These are phyloP conservation scores for Taeniopygia guttata DNA, from an alignment of 2,797 vertebrate genomes.

Conservation along the genomic window DNA sequence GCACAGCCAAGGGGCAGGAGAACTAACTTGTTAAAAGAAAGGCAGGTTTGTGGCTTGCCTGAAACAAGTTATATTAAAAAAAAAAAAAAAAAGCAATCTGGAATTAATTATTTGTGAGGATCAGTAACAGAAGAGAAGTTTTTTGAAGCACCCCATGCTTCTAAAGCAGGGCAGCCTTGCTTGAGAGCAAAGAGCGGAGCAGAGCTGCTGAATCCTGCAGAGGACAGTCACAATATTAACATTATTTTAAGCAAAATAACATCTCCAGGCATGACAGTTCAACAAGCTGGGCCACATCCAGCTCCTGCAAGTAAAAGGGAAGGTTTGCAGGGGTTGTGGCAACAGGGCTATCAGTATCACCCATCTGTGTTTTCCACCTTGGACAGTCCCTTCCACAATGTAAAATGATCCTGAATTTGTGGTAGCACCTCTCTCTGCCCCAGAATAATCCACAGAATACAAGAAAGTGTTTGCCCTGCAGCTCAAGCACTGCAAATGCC, in stretches of 20 bases:
- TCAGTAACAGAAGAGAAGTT: neutral
- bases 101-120: neutral
- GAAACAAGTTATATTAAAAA: neutral
- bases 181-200: neutral
- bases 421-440: accelerated
- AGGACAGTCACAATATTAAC: neutral
- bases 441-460: too few relatives aligned
- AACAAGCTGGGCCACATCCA: neutral
- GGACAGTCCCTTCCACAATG: neutral
- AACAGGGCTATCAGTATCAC: neutral
- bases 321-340: neutral
- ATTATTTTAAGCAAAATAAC: neutral
- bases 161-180: neutral
- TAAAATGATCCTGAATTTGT: accelerated
- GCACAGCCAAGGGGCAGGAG: neutral
- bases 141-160: neutral
- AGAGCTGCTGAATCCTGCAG: neutral
- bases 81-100: neutral
- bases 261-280: neutral
- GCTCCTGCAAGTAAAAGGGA: neutral
- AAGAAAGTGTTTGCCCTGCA: neutral
- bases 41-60: neutral
- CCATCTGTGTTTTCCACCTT: accelerated
- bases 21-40: neutral
- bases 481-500: neutral